Evolutionary conservation across 1,140 invertebrate genomes (phyloP), one percentile per base, ranked within the genome.

Genomic region (Chymomyza costata): DNA sequence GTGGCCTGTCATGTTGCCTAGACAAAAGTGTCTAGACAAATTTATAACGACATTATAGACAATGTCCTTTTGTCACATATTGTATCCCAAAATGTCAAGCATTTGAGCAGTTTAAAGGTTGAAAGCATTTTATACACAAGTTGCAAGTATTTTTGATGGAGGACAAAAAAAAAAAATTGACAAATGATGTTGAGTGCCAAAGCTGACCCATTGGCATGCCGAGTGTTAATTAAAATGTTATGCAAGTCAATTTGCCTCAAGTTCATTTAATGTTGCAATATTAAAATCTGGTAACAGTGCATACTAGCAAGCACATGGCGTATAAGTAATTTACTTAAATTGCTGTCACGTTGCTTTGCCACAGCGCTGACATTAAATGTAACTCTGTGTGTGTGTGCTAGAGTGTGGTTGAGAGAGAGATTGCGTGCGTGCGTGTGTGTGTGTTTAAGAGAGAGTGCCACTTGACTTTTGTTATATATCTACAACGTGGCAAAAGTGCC

Each of bases 21-120:
- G 71, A 80, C 66, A 78, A 71, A 65, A 46, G 73, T 39, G 71
- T 78, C 71, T 78, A 78, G 71, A 78, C 71, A 67, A 76, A 64
- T 80, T 66, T 78, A 60, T 80, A 80, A 80, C 50, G 63, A 60
- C 58, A 64, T 65, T 51, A 46, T 61, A 35, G 40, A 18, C 44
- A 37, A 40, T 35, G 44, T 31, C 18, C 32, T n/a, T n/a, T n/a
- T n/a, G n/a, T n/a, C n/a, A n/a, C n/a, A n/a, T n/a, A n/a, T n/a
- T n/a, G n/a, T n/a, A n/a, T 10, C 7, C 5, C 25, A 10, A 39
- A 7, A 44, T 44, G 49, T 25, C 52, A 35, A 40, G 35, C 47
- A 76, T 74, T 52, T 64, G 52, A 28, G 32, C 53, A 64, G 74
- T 25, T 25, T 25, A 8, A 25, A 25, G 21, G 21, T 25, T 25